These are phyloP conservation scores for Amphiprion clarkii DNA, from an alignment of 2,797 vertebrate species.

Conservation along the genomic window DNA sequence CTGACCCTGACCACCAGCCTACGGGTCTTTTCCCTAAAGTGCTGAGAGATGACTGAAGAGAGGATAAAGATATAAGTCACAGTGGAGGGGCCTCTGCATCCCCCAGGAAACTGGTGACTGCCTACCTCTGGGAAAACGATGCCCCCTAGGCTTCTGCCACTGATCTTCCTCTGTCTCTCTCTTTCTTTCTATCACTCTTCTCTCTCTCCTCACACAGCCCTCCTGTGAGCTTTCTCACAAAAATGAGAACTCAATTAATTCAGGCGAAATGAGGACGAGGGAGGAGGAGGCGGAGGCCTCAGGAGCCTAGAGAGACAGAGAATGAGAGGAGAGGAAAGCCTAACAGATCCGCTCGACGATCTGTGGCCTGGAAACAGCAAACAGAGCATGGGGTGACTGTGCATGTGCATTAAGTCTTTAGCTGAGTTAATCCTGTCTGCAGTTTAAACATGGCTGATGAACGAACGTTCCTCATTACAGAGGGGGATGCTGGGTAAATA, in stretches of 20 bases:
- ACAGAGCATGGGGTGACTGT: slow-evolving; percentile 68
- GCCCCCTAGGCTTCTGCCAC: slow-evolving; percentile 72
- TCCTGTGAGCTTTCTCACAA: slow-evolving; percentile 78
- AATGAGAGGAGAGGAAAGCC: slow-evolving; percentile 54
- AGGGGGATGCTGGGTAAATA: slow-evolving; percentile 67
- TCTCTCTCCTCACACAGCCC: slow-evolving; percentile 66
- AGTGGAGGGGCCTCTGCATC: slow-evolving; percentile 68
- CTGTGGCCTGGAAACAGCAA: slow-evolving; percentile 79
- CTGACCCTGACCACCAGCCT: slow-evolving; percentile 74
- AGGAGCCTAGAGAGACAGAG: slow-evolving; percentile 59
- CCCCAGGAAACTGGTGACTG: slow-evolving; percentile 71
- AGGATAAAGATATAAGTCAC: slow-evolving; percentile 81
- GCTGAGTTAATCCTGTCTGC: slow-evolving; percentile 76
- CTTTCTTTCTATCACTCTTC: slow-evolving; percentile 56
- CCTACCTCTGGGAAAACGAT: slow-evolving; percentile 68
- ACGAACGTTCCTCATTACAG: slow-evolving; percentile 58
- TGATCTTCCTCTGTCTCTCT: slow-evolving; percentile 66
- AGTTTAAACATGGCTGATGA: slow-evolving; percentile 78
- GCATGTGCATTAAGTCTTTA: slow-evolving; percentile 76
- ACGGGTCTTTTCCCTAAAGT: slow-evolving; percentile 57
- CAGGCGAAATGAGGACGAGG: slow-evolving; percentile 81
- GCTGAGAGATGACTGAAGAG: slow-evolving; percentile 69
- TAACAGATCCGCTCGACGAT: slow-evolving; percentile 69
- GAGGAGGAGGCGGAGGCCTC: slow-evolving; percentile 59
- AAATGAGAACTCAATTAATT: slow-evolving; percentile 89